Base-by-base conservation (phyloP, 30 jellyfish, hydroid and myxozoan genomes). In the Pseudorhiza aurosa region DNA sequence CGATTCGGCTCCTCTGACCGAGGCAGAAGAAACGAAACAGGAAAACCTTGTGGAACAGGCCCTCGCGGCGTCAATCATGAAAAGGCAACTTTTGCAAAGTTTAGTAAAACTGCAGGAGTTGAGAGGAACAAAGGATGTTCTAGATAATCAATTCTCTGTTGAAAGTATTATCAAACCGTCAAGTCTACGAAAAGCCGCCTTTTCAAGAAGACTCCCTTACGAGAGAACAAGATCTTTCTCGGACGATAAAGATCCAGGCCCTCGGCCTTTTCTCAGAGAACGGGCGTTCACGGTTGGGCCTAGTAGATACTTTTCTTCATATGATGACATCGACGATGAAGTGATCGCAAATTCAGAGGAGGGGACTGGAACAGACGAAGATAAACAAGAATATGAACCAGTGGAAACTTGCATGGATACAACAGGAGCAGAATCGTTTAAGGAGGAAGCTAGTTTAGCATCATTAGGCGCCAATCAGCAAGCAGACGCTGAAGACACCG, bases 81-180 rank as follows among this genome's bases (percentile, higher is more conserved):
- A 74, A 42, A 62, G 22, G 30, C 46, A 75, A 28, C 63, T 85
- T 21, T 75, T 85, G 65, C 78, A 70, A 40, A 85, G 95, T 33
- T 72, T 85, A 25, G 95, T 45, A 8, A 58, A 65, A n/a, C 72
- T 81, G 43, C 88, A 85, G 28, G 88, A 44, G 24, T 18, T 27
- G 25, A 44, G 87, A 40, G 79, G 47, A 27, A 72, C 88, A 0
- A 50, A 56, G 36, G 47, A 56, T 36, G 32, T 19, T 7, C 39
- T 62, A 3, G 95, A 85, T 36, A 57, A 63, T 25, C 47, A 85
- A 55, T 85, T 72, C 65, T 59, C 89, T n/a, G 83, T 85, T 31
- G 95, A 85, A 42, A 85, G 89, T 28, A 85, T 74, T 17, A 59
- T 85, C 47, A 85, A 58, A 72, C 88, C 95, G 1, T 85, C 95